Conservation (phyloP, 2,113 vertebrate species). For the Cygnus buccinator region DNA sequence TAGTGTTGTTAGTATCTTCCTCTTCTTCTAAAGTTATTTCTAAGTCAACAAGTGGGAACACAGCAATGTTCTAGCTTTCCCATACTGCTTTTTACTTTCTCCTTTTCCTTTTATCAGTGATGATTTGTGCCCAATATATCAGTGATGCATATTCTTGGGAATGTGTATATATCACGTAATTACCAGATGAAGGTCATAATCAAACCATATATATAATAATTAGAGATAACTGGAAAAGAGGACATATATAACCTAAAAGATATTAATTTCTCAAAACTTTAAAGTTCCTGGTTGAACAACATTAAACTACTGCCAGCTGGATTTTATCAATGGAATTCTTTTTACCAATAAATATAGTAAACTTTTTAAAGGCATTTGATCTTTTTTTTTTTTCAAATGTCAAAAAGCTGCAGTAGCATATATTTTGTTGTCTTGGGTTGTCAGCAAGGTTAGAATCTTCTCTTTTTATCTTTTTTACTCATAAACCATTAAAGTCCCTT, state of each 20-base stretch:
- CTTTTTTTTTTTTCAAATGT: neutral
- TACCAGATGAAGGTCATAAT: neutral
- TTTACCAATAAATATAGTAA: neutral
- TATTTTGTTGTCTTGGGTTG: neutral
- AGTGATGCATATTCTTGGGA: neutral
- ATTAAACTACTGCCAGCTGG: neutral
- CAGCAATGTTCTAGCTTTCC: neutral
- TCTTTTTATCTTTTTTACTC: neutral
- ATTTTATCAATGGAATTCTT: neutral
- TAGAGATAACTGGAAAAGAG: neutral
- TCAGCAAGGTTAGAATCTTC: neutral
- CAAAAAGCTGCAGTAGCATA: neutral
- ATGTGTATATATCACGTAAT: neutral
- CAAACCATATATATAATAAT: neutral
- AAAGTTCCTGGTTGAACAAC: neutral
- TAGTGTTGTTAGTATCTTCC: neutral
- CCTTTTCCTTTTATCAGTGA: neutral
- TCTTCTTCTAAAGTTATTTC: neutral
- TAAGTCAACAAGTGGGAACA: neutral
- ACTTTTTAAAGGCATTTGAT: neutral
- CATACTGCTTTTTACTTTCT: neutral
- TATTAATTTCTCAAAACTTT: neutral
- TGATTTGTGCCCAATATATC: neutral
- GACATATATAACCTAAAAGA: neutral
- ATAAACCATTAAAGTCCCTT: neutral